A percentile compares a stretch with the other conserved stretches of the same genome.
These are phyloP conservation scores for Thripadectes ignobilis DNA, from an alignment of 2,797 vertebrate species.

Conservation along the genomic window DNA sequence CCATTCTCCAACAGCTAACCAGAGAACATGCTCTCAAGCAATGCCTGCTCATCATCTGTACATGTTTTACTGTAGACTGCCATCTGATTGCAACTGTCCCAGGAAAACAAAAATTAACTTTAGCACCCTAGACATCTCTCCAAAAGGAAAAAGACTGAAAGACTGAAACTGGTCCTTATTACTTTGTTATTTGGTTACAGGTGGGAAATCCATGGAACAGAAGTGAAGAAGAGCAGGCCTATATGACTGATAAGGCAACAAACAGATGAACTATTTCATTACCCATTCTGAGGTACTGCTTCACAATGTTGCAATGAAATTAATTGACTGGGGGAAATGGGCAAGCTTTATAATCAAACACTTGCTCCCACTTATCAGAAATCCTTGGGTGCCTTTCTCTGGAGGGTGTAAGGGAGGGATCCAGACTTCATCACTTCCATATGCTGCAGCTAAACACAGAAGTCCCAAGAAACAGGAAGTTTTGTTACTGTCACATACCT, in stretches of 20 bases:
- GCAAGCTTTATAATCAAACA: background rate
- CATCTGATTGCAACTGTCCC: background rate
- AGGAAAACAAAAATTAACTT: background rate
- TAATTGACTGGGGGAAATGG: rapidly evolving
- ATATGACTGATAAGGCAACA: background rate
- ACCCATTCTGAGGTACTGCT: background rate
- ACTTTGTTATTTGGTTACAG: background rate
- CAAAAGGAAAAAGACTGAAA: background rate
- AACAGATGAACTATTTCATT: background rate
- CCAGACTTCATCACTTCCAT: background rate
- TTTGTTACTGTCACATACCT: background rate
- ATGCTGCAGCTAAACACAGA: background rate
- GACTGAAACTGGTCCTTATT: background rate
- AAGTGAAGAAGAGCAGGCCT: background rate
- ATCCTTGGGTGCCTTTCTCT: background rate
- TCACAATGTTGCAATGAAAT: background rate
- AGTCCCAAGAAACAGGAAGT: background rate
- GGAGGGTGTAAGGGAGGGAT: background rate
- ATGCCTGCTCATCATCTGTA: background rate
- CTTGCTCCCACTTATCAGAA: background rate
- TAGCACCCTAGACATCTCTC: background rate
- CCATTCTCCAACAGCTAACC: background rate
- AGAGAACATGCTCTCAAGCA: background rate
- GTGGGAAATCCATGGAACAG: background rate
- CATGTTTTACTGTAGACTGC: background rate